These are phyloP conservation scores for Entelurus aequoreus DNA, from an alignment of 2,113 vertebrate genomes.

Conservation along the genomic window DNA sequence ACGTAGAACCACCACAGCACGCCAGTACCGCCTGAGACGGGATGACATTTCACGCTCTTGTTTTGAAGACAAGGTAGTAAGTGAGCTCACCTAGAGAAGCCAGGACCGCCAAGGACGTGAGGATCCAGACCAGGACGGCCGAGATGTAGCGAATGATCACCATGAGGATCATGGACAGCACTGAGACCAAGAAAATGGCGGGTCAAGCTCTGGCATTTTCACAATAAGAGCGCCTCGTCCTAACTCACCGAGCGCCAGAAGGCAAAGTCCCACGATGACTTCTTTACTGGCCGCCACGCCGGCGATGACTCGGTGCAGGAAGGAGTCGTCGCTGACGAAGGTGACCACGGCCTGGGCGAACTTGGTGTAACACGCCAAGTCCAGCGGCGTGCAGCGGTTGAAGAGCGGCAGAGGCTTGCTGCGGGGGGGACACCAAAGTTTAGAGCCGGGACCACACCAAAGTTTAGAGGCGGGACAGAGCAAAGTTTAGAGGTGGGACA, in stretches of 20 bases:
- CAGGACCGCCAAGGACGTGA: constrained; percentile 86
- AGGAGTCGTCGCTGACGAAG: constrained; percentile 93
- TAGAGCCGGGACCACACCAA: constrained; percentile 21
- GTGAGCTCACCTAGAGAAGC: constrained; percentile 88
- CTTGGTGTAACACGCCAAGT: constrained; percentile 93
- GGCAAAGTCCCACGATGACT: constrained; percentile 96
- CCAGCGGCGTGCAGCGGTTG: constrained; percentile 96
- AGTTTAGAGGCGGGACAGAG: not conserved
- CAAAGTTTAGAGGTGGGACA: no score
- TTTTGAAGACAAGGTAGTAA: constrained; percentile 2
- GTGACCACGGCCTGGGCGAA: constrained; percentile 96
- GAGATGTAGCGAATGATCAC: constrained; percentile 97
- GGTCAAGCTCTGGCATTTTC: not conserved
- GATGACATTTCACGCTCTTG: not conserved
- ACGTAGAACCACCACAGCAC: constrained; percentile 96
- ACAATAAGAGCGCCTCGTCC: not conserved
- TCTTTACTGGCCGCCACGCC: constrained; percentile 96
- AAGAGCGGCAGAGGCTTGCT: constrained; percentile 90
- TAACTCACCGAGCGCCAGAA: constrained; percentile 92
- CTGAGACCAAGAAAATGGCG: constrained; percentile 56
- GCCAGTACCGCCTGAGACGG: constrained; percentile 82
- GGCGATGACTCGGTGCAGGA: constrained; percentile 93
- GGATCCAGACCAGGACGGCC: constrained; percentile 92
- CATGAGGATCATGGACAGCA: constrained; percentile 96
- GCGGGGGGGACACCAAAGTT: constrained; percentile 5